Evolutionary conservation across 2,113 vertebrate genomes (phyloP), one percentile per base, ranked within the genome.

Genomic region (Nothoprocta pentlandii): DNA sequence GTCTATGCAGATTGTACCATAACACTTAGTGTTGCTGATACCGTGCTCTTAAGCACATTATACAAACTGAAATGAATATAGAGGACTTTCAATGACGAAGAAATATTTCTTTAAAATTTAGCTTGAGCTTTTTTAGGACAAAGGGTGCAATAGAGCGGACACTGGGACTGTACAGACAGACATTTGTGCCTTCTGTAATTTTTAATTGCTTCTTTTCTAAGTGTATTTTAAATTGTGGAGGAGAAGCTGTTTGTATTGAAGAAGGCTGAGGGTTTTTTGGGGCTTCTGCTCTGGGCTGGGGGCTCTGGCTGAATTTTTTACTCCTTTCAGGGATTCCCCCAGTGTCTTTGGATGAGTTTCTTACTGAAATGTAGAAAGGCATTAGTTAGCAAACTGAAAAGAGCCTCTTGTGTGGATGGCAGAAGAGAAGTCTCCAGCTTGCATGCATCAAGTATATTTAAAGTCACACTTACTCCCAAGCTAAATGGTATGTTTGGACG

Each of bases 181-280:
- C 70, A n/a, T 28, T 85, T 76, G 26, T 59, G 69, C 53, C 68
- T 84, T 79, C 69, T 12, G 3, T 89, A 85, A 69, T 90, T 92
- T 91, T 95, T 89, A 95, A 93, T 85, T 89, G 63, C 78, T 81
- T 41, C 23, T 34, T 83, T 76, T 39, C 63, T 39, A 28, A 53
- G 54, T 54, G 62, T 41, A 41, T 88, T 95, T 91, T 69, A 73
- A 91, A 79, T 87, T 71, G 73, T 2, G 64, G 63, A 62, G 44
- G 79, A 58, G 87, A 71, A 76, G 30, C 54, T 87, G 66, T 85
- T 86, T 63, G 67, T 61, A 41, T 69, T 81, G 53, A 89, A 80
- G 83, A 75, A 69, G 67, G 17, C 62, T 12, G 59, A 89, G 85
- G 54, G 49, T 87, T 85, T 79, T 68, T n/a, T 75, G 78, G 91